phyloP scores from a whole-genome alignment of 2,888 invertebrate genomes.

The Plemyria rubiginata region DNA sequence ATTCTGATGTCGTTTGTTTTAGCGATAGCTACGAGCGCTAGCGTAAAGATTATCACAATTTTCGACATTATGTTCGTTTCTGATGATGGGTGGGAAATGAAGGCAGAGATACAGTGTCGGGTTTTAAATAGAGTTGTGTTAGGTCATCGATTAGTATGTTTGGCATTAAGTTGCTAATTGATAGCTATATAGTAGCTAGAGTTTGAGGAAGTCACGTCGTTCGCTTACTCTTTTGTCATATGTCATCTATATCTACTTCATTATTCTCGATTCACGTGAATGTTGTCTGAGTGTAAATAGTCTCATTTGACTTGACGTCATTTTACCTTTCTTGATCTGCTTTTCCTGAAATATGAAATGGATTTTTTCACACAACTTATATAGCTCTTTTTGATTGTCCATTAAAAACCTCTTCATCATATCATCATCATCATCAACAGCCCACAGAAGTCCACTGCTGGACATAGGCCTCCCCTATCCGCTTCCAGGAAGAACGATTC shows the following conservation, averaged over 20 bases:
- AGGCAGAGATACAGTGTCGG: slow-evolving; percentile 14
- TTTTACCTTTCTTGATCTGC: neutral
- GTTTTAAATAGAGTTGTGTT: slow-evolving; percentile 29
- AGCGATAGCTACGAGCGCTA: slow-evolving; percentile 24
- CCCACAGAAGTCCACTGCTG: too few relatives aligned
- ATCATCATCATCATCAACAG: too few relatives aligned
- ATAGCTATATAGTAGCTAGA: slow-evolving; percentile 26
- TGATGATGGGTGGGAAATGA: slow-evolving; percentile 19
- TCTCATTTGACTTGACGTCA: neutral
- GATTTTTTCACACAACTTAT: too few relatives aligned
- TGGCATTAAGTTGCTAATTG: slow-evolving; percentile 28
- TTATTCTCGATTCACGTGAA: too few relatives aligned
- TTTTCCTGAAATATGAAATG: neutral
- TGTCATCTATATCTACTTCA: neutral
- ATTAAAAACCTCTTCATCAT: too few relatives aligned
- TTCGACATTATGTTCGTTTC: slow-evolving; percentile 35
- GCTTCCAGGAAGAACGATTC: too few relatives aligned
- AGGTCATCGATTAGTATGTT: slow-evolving; percentile 33
- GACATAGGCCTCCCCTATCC: too few relatives aligned
- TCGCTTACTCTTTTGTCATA: neutral
- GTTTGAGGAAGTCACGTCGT: slow-evolving; percentile 24
- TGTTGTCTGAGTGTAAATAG: neutral
- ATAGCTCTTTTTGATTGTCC: too few relatives aligned
- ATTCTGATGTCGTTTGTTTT: slow-evolving; percentile 38
- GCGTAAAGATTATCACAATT: slow-evolving; percentile 16